phyloP scores from a whole-genome alignment of 2,797 vertebrate genomes.

The Chlorospingus flavigularis region DNA sequence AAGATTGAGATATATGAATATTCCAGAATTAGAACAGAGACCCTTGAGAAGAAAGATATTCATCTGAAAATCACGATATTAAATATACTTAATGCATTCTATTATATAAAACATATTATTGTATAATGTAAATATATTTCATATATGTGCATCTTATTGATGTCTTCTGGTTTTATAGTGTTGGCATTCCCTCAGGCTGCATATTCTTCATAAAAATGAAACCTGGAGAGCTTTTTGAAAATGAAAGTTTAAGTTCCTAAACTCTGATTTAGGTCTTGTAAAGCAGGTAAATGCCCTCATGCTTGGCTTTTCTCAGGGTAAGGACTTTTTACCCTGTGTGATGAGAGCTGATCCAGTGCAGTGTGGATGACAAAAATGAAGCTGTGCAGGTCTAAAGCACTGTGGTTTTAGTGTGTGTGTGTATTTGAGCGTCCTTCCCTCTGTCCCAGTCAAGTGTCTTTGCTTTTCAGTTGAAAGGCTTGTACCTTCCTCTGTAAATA shows the following conservation, averaged over 20 bases:
- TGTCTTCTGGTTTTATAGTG: background rate
- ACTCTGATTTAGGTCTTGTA: background rate
- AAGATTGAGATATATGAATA: background rate
- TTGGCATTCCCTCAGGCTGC: background rate
- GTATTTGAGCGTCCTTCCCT: background rate
- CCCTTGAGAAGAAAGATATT: background rate
- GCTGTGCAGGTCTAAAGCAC: background rate
- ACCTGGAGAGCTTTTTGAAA: background rate
- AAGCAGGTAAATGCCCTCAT: background rate
- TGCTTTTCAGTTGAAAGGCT: background rate
- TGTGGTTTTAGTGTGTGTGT: background rate
- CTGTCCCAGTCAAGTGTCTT: background rate
- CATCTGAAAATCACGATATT: background rate
- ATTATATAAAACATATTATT: background rate
- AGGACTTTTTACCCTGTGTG: background rate
- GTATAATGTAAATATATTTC: background rate
- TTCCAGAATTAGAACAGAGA: background rate
- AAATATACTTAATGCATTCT: background rate
- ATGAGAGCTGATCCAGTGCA: background rate
- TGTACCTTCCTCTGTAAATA: background rate
- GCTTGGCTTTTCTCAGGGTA: background rate
- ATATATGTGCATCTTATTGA: background rate
- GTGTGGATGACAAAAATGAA: background rate
- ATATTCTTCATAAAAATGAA: background rate
- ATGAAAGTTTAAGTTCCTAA: background rate